phyloP scores from a whole-genome alignment of 2,888 invertebrate genomes.

The Linhomoeus sp. region DNA sequence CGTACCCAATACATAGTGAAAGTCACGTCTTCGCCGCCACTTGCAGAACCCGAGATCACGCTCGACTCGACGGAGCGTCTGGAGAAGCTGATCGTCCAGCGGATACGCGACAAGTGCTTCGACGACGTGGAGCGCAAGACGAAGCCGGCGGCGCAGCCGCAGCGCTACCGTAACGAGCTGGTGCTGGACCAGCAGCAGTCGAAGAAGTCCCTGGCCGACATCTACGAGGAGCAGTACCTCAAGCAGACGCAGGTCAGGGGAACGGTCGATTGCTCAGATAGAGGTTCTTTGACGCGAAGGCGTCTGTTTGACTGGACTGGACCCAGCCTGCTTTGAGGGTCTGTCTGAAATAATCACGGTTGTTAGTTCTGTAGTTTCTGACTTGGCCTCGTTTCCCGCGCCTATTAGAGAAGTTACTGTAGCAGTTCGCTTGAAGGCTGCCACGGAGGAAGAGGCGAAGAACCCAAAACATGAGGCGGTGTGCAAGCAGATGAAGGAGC shows the following conservation, averaged over 20 bases:
- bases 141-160: slow-evolving; percentile 56
- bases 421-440: no score
- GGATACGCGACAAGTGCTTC: slow-evolving; percentile 69
- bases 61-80: slow-evolving; percentile 62
- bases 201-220: slow-evolving; percentile 68
- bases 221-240: slow-evolving; percentile 50
- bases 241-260: slow-evolving; percentile 36
- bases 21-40: background rate
- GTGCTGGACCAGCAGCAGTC: slow-evolving; percentile 80
- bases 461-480: slow-evolving; percentile 58
- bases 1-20: no score
- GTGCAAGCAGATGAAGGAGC: slow-evolving; percentile 44
- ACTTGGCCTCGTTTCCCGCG: no score
- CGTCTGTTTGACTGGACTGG: no score
- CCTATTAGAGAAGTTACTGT: no score
- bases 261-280: no score
- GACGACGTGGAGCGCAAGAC: slow-evolving; percentile 73
- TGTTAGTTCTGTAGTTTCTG: no score
- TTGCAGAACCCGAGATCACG: slow-evolving; percentile 60
- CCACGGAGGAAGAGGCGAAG: slow-evolving; percentile 28
- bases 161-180: slow-evolving; percentile 63
- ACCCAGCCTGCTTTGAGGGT: no score
- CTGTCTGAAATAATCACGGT: no score
- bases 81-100: slow-evolving; percentile 65
- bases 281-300: no score